Conservation (phyloP, 2,888 invertebrate species). For the Harpalus rubripes region DNA sequence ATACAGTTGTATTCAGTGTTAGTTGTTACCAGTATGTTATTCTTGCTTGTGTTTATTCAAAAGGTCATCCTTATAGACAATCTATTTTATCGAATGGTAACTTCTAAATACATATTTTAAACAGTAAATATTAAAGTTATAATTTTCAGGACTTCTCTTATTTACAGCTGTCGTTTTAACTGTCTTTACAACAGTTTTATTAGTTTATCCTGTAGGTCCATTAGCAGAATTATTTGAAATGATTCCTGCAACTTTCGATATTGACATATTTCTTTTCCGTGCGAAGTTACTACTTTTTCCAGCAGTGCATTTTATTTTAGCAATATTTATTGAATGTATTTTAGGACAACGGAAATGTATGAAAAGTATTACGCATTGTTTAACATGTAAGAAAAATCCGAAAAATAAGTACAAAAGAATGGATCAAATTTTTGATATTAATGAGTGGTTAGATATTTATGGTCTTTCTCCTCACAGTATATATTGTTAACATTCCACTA, state of each 20-base stretch:
- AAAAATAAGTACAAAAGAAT: slow-evolving; percentile 75
- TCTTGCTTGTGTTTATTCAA: slow-evolving; percentile 88
- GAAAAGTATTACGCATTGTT: slow-evolving; percentile 72
- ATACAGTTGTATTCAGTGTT: slow-evolving; percentile 87
- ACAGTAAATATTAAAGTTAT: slow-evolving; percentile 32
- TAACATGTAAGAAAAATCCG: slow-evolving; percentile 73
- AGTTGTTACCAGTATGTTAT: slow-evolving; percentile 89
- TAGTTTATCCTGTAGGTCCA: slow-evolving; percentile 80
- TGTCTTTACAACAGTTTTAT: slow-evolving; percentile 80
- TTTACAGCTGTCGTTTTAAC: slow-evolving; percentile 80
- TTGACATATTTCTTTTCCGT: slow-evolving; percentile 78
- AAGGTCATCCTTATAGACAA: slow-evolving; percentile 87
- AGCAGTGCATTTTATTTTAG: slow-evolving; percentile 80
- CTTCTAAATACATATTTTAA: not conserved
- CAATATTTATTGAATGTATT: slow-evolving; percentile 80
- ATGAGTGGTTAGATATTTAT: slow-evolving; percentile 63
- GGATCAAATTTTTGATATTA: slow-evolving; percentile 68
- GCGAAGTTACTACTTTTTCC: slow-evolving; percentile 81
- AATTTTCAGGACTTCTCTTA: slow-evolving; percentile 81
- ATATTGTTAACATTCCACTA: slow-evolving; percentile 26
- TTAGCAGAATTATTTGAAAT: slow-evolving; percentile 81
- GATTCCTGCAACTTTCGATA: slow-evolving; percentile 75
- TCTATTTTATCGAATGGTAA: slow-evolving; percentile 83
- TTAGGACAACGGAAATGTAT: slow-evolving; percentile 74
- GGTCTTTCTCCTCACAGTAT: slow-evolving; percentile 41